Evolutionary conservation across 2,888 invertebrate species (phyloP).

Genomic region (Clusia tigrina): DNA sequence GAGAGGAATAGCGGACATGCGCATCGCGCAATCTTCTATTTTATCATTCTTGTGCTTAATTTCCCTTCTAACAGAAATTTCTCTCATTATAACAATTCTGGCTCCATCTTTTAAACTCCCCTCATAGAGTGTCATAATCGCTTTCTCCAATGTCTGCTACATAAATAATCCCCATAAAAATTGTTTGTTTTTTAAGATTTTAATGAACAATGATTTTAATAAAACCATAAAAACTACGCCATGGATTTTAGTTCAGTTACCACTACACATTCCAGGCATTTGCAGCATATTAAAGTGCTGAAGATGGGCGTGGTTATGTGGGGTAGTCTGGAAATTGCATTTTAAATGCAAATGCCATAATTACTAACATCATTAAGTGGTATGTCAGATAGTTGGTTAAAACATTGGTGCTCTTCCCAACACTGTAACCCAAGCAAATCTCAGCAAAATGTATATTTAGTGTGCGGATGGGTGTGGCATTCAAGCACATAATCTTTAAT

Average conservation of each 20-base stretch:
- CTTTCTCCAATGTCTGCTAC: no score
- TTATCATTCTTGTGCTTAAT: no score
- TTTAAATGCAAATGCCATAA: constrained; percentile 38
- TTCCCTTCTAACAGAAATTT: no score
- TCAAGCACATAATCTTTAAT: constrained; percentile 39
- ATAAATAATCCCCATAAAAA: no score
- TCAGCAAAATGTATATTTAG: background rate
- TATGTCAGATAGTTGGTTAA: constrained; percentile 24
- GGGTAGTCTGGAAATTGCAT: constrained; percentile 23
- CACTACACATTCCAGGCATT: no score
- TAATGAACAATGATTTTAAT: constrained; percentile 12
- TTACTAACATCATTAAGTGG: constrained; percentile 32
- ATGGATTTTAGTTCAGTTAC: no score
- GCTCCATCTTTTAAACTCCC: no score
- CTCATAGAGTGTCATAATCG: no score
- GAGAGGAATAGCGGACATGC: no score
- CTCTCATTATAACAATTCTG: no score
- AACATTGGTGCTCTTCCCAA: background rate
- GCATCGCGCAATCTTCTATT: no score
- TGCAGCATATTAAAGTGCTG: no score
- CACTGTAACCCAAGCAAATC: background rate
- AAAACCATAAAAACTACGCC: constrained; percentile 1
- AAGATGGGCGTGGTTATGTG: constrained; percentile 16
- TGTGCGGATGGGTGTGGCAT: background rate
- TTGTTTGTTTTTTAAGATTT: background rate